Evolutionary conservation across 2,888 invertebrate species (phyloP).

Genomic region (Volucella inanis): DNA sequence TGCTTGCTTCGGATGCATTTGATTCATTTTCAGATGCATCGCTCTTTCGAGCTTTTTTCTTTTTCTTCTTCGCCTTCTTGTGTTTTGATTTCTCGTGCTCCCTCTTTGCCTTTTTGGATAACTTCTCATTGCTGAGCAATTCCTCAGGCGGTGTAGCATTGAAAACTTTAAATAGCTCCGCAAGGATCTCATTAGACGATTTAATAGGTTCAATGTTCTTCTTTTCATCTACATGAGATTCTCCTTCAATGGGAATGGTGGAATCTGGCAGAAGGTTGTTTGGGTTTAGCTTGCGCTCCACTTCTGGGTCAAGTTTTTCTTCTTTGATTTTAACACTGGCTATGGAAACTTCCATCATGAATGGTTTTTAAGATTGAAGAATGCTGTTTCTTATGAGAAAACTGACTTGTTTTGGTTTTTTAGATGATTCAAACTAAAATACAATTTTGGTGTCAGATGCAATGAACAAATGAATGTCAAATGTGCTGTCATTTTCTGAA

Average conservation of each 20-base stretch:
- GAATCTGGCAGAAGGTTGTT: constrained; percentile 56
- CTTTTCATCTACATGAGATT: constrained; percentile 78
- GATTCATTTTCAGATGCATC: constrained; percentile 54
- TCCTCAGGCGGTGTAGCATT: constrained; percentile 88
- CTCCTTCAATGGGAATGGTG: constrained; percentile 41
- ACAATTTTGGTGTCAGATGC: neutral
- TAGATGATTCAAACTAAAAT: neutral
- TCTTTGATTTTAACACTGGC: constrained; percentile 78
- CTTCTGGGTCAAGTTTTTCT: constrained; percentile 80
- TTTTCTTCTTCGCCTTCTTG: constrained; percentile 81
- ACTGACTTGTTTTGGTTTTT: neutral
- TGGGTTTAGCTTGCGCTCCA: constrained; percentile 79
- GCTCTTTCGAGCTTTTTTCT: constrained; percentile 30
- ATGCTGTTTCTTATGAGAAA: neutral
- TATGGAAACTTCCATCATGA: constrained; percentile 1
- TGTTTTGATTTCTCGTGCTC: constrained; percentile 81
- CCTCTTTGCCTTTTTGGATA: constrained; percentile 79
- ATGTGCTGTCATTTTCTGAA: constrained; percentile 7
- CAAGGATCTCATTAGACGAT: constrained; percentile 87
- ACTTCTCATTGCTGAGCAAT: constrained; percentile 83
- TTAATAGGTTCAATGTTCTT: constrained; percentile 81
- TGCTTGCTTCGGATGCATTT: constrained; percentile 61
- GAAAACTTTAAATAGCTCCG: constrained; percentile 88
- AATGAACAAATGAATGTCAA: neutral
- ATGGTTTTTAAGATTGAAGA: constrained; percentile 18